Evolutionary conservation across 2,113 vertebrate genomes (phyloP).

Genomic region (Aegotheles bennettii): DNA sequence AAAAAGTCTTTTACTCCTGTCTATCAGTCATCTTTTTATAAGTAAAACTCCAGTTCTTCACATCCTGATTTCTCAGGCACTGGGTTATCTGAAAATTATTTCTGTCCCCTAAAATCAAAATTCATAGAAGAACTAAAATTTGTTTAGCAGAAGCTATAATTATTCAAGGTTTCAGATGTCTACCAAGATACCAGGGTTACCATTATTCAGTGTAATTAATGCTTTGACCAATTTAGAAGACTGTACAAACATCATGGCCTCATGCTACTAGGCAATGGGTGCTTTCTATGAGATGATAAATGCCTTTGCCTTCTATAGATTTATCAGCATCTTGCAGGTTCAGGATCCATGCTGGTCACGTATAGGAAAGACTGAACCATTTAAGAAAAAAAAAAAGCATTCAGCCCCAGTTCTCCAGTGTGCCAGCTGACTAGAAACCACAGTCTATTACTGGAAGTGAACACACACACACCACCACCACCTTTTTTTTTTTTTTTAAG

Average conservation of each 20-base stretch:
- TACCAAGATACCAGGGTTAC: slow-evolving; percentile 50
- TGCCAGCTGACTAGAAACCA: neutral
- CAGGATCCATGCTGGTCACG: slow-evolving; percentile 17
- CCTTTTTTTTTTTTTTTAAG: neutral
- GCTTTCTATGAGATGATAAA: slow-evolving; percentile 44
- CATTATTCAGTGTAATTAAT: slow-evolving; percentile 59
- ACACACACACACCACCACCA: no score
- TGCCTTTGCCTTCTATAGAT: slow-evolving; percentile 22
- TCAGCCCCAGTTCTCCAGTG: neutral
- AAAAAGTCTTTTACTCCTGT: neutral
- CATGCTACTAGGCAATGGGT: slow-evolving; percentile 28
- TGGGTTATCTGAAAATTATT: neutral
- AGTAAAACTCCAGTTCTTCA: neutral
- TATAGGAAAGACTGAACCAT: neutral
- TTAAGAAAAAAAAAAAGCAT: neutral
- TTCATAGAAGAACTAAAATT: slow-evolving; percentile 31
- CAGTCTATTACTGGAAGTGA: neutral
- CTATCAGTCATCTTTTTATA: neutral
- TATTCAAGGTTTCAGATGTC: slow-evolving; percentile 55
- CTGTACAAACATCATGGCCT: slow-evolving; percentile 22
- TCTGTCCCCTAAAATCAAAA: slow-evolving; percentile 25
- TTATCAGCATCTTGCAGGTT: slow-evolving; percentile 30
- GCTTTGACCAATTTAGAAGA: slow-evolving; percentile 51
- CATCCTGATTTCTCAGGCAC: neutral
- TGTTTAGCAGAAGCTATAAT: slow-evolving; percentile 38